These are phyloP conservation scores for Diogma glabrata DNA, from an alignment of 2,888 invertebrate genomes.

Conservation along the genomic window DNA sequence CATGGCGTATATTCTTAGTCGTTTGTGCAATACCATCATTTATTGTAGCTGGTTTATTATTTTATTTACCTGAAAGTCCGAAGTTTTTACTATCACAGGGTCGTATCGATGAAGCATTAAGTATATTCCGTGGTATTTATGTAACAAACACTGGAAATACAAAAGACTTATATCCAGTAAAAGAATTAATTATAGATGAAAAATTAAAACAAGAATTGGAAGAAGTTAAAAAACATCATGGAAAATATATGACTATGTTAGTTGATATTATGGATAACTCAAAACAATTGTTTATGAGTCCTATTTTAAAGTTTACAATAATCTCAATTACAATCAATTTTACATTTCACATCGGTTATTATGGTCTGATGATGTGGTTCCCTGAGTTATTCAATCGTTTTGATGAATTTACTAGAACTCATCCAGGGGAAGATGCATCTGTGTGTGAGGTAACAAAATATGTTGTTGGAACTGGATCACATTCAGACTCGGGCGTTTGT, in stretches of 20 bases:
- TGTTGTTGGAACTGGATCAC: constrained; percentile 56
- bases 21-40: constrained; percentile 83
- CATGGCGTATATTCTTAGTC: constrained; percentile 84
- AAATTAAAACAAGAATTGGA: constrained; percentile 32
- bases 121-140: constrained; percentile 71
- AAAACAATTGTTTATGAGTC: constrained; percentile 66
- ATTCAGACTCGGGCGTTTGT: constrained; percentile 45
- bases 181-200: constrained; percentile 52
- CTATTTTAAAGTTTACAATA: constrained; percentile 69
- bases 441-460: constrained; percentile 68
- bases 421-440: constrained; percentile 53
- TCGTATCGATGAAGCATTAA: constrained; percentile 65
- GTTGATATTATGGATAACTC: constrained; percentile 69
- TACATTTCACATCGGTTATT: constrained; percentile 91
- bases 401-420: constrained; percentile 60
- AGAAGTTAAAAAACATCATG: constrained; percentile 42
- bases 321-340: constrained; percentile 84
- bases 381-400: constrained; percentile 88
- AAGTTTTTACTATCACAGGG: constrained; percentile 75
- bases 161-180: constrained; percentile 64
- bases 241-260: constrained; percentile 61
- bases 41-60: constrained; percentile 68
- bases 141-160: constrained; percentile 67
- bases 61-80: constrained; percentile 82
- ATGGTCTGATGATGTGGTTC: constrained; percentile 96